These are phyloP conservation scores for Todiramphus saurophagus DNA, from an alignment of 2,113 vertebrate species.

Conservation along the genomic window DNA sequence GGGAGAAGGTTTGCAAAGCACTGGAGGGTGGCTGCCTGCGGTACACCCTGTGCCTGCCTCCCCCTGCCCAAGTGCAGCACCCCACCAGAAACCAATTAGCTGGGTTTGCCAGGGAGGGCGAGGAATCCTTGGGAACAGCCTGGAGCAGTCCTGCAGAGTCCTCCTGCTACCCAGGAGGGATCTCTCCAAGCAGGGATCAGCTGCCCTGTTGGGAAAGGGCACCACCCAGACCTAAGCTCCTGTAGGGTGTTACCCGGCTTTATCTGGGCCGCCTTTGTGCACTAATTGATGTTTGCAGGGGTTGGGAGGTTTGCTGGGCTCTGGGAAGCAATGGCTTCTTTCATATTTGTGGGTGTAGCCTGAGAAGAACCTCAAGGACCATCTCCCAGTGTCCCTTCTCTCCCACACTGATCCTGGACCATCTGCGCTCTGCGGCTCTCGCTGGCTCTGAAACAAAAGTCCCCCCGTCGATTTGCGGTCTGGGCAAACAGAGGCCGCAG, in stretches of 20 bases:
- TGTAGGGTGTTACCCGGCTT: background rate
- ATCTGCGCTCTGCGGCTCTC: rapidly evolving
- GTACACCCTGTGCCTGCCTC: background rate
- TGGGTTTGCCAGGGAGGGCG: background rate
- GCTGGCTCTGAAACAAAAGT: background rate
- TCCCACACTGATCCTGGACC: background rate
- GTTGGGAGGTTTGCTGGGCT: background rate
- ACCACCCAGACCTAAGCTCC: background rate
- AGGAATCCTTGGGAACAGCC: constrained; percentile 33
- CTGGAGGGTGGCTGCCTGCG: rapidly evolving
- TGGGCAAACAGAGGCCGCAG: background rate
- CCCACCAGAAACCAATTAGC: background rate
- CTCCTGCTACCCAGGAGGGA: background rate
- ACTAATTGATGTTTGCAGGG: constrained; percentile 30
- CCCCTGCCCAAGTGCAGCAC: background rate
- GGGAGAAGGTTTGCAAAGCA: background rate
- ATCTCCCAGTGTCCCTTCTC: constrained; percentile 9
- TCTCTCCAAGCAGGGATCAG: background rate
- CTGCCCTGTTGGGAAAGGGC: background rate
- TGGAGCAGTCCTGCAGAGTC: background rate
- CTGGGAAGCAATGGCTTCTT: background rate
- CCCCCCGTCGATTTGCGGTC: background rate
- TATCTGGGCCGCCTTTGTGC: background rate
- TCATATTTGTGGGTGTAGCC: constrained; percentile 28
- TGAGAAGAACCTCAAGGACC: constrained; percentile 7